Conservation (phyloP, 2,113 vertebrate genomes). For the Saguinus midas region DNA sequence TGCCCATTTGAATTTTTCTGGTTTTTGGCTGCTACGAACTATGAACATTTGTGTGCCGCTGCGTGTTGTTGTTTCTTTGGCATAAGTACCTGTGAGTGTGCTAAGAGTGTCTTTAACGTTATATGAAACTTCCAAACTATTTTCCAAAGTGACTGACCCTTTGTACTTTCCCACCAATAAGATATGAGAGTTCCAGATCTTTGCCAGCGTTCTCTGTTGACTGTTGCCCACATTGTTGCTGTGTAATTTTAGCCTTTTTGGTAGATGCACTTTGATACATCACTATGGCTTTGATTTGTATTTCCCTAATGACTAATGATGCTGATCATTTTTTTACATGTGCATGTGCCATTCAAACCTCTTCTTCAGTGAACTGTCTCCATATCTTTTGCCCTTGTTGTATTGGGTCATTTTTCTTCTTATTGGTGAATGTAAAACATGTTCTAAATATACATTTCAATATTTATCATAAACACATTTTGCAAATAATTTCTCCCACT, state of each 20-base stretch:
- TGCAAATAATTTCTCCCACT: not conserved
- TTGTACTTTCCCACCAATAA: not conserved
- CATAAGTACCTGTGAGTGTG: not conserved
- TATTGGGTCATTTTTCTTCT: not conserved
- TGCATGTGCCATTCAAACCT: not conserved
- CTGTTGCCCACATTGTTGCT: not conserved
- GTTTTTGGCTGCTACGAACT: not conserved
- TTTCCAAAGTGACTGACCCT: not conserved
- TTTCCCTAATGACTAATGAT: not conserved
- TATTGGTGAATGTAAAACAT: not conserved
- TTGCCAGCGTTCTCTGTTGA: too few relatives aligned
- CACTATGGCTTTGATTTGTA: not conserved
- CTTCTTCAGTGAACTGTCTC: not conserved
- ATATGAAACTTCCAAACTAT: not conserved
- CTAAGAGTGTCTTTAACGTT: not conserved
- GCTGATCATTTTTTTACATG: not conserved
- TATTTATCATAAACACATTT: not conserved
- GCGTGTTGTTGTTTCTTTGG: not conserved
- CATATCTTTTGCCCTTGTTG: not conserved
- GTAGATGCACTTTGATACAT: not conserved
- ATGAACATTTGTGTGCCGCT: not conserved
- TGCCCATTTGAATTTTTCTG: not conserved
- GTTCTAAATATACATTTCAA: not conserved
- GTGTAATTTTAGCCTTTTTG: not conserved
- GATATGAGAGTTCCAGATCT: not conserved